phyloP scores from a whole-genome alignment of 2,113 vertebrate species.

The Myanophis thanlyinensis region DNA sequence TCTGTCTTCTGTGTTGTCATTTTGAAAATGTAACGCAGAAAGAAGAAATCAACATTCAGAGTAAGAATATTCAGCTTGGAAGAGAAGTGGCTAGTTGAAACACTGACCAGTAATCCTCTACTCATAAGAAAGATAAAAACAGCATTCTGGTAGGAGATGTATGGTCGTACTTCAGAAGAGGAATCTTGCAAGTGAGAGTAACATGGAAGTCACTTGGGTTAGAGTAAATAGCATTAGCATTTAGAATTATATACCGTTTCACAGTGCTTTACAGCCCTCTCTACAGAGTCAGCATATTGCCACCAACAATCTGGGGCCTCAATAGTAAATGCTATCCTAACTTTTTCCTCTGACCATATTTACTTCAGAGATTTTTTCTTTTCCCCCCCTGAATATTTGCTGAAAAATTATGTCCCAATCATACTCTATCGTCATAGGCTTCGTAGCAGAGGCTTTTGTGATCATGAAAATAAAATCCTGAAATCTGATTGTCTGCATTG shows the following conservation, averaged over 20 bases:
- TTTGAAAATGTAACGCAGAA: background rate
- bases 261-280: no score
- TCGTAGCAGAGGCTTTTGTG: background rate
- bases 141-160: background rate
- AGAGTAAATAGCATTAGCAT: no score
- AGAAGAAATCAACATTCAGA: background rate
- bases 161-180: background rate
- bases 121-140: background rate
- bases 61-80: background rate
- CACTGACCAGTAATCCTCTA: background rate
- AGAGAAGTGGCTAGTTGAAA: background rate
- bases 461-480: slow-evolving; percentile 40
- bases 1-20: background rate
- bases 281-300: no score
- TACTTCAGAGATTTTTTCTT: slow-evolving; percentile 33
- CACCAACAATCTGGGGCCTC: no score
- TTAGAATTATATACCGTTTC: no score
- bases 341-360: slow-evolving; percentile 46
- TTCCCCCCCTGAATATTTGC: slow-evolving; percentile 36
- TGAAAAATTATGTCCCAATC: slow-evolving; percentile 34
- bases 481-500: slow-evolving; percentile 40
- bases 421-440: slow-evolving; percentile 37
- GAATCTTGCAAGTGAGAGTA: background rate
- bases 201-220: background rate
- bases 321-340: background rate